These are phyloP conservation scores for Cryptocephalus moraei DNA, from an alignment of 2,888 invertebrate genomes.

Conservation along the genomic window DNA sequence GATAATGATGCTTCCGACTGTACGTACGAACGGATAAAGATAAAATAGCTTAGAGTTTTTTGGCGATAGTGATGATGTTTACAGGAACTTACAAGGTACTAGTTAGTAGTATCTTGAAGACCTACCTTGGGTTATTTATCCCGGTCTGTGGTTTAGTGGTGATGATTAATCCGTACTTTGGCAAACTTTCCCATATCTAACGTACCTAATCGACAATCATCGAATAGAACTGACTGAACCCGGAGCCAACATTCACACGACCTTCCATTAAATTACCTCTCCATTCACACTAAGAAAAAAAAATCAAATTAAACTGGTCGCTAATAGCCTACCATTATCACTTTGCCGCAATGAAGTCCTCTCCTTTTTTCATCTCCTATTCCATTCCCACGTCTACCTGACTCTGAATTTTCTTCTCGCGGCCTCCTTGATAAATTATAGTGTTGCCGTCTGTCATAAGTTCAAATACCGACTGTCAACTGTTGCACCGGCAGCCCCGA, in stretches of 20 bases:
- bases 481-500: constrained; percentile 14
- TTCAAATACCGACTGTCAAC: constrained; percentile 24
- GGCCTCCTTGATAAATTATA: constrained; percentile 21
- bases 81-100: no score
- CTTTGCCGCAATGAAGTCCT: constrained; percentile 7
- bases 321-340: constrained; percentile 5
- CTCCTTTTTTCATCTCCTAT: background rate
- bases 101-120: no score
- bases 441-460: constrained; percentile 21
- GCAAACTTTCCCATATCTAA: no score
- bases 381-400: constrained; percentile 22
- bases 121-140: no score
- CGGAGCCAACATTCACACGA: background rate
- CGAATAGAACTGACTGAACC: no score
- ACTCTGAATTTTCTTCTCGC: constrained; percentile 14
- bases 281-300: background rate
- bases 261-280: background rate
- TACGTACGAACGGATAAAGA: background rate
- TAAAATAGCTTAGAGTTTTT: background rate
- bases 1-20: no score
- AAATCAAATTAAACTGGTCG: background rate
- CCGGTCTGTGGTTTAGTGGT: no score
- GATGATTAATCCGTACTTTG: no score
- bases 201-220: no score
- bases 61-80: background rate